Evolutionary conservation across 2,888 invertebrate genomes (phyloP).

Genomic region (Platycnemis pennipes): DNA sequence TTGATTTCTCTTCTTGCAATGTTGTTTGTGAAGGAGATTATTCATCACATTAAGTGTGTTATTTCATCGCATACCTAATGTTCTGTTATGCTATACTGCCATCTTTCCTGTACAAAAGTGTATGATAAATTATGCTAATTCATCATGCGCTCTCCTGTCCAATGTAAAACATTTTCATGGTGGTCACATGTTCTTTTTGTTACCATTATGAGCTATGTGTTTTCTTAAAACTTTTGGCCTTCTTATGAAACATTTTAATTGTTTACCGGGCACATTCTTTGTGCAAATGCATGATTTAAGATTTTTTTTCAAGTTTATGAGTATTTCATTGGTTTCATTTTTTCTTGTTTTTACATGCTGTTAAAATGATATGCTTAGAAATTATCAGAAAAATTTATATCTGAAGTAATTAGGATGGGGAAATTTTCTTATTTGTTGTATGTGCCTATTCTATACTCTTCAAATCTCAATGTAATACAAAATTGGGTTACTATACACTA

Average conservation of each 20-base stretch:
- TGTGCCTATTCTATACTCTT: not conserved
- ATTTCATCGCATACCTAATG: not conserved
- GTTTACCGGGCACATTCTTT: not conserved
- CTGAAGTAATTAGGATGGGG: too few species aligned
- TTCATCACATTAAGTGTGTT: not conserved
- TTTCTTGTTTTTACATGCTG: too few species aligned
- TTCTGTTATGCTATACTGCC: not conserved
- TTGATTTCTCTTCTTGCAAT: not conserved
- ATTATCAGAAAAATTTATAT: too few species aligned
- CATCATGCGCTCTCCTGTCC: not conserved
- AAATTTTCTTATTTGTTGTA: too few species aligned
- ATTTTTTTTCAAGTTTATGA: too few species aligned
- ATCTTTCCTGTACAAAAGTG: not conserved
- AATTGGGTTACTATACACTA: not conserved
- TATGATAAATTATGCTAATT: not conserved
- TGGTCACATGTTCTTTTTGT: not conserved
- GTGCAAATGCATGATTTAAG: too few species aligned
- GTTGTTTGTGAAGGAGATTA: not conserved
- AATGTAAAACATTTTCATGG: not conserved
- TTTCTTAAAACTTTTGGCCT: not conserved
- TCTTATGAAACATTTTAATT: not conserved
- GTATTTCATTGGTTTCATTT: too few species aligned
- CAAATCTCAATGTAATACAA: not conserved
- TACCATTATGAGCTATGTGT: not conserved
- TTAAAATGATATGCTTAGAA: too few species aligned